Evolutionary conservation across 1,140 invertebrate genomes (phyloP).

Genomic region (Saccostrea echinata): DNA sequence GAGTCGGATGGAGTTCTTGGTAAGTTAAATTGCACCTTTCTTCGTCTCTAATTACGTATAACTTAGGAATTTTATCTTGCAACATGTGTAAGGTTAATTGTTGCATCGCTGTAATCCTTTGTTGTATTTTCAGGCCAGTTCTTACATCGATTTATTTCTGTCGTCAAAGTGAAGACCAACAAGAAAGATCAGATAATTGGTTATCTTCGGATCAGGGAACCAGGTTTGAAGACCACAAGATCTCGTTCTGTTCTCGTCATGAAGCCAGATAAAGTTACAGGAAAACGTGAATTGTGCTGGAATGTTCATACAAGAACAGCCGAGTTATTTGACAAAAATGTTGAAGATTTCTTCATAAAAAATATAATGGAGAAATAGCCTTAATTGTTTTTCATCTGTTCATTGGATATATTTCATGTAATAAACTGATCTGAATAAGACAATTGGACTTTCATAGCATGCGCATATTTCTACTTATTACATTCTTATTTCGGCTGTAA

Average conservation of each 20-base stretch:
- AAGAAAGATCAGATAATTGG: constrained; percentile 44
- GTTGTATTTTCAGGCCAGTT: constrained; percentile 48
- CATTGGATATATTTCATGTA: no score
- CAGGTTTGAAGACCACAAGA: background rate
- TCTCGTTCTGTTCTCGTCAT: background rate
- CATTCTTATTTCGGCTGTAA: background rate
- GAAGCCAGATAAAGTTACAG: constrained; percentile 36
- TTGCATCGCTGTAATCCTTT: background rate
- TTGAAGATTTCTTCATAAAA: constrained; percentile 46
- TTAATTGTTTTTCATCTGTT: background rate
- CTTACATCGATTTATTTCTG: constrained; percentile 41
- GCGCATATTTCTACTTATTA: no score
- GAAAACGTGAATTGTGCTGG: constrained; percentile 42
- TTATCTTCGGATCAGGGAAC: constrained; percentile 36
- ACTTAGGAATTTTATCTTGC: background rate
- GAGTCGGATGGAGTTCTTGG: constrained; percentile 59
- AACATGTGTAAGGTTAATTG: no score
- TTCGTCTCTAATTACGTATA: no score
- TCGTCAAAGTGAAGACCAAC: constrained; percentile 1
- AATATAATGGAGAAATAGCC: background rate
- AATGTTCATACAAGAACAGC: constrained; percentile 9
- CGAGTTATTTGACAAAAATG: constrained; percentile 41
- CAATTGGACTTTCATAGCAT: no score
- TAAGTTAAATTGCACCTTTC: constrained; percentile 22
- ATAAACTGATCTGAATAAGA: no score